Conservation (phyloP, 92 coral and sea anemone genomes). For the Heteractis magnifica region DNA sequence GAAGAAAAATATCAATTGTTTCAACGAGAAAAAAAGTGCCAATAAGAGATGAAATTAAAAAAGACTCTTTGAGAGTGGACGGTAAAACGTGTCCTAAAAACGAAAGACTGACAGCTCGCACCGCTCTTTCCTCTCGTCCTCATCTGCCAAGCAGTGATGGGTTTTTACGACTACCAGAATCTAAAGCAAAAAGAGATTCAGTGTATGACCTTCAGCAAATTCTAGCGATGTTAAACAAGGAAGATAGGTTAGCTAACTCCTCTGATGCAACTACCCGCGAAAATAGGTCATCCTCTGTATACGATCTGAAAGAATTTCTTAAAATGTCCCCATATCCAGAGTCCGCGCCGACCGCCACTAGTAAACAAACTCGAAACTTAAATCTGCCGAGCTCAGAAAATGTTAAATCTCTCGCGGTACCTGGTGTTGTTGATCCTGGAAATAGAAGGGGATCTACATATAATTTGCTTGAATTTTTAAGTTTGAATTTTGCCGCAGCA, state of each 20-base stretch:
- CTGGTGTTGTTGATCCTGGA: conserved; percentile 6
- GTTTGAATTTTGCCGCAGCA: conserved; percentile 29
- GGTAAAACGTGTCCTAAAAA: conserved; percentile 63
- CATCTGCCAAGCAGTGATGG: conserved; percentile 5
- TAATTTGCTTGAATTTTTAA: conserved; percentile 68
- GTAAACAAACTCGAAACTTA: not conserved
- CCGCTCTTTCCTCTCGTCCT: conserved; percentile 20
- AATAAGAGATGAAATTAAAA: conserved; percentile 16
- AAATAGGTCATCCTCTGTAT: conserved; percentile 50
- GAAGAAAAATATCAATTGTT: conserved; percentile 34
- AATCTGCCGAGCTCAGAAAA: not conserved
- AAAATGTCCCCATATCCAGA: conserved; percentile 17
- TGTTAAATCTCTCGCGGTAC: conserved; percentile 17
- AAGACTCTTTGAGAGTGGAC: conserved; percentile 41
- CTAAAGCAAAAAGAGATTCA: conserved; percentile 54
- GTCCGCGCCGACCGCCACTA: conserved; percentile 9
- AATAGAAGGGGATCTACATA: conserved; percentile 68
- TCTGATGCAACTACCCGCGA: not conserved
- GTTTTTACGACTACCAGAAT: conserved; percentile 5
- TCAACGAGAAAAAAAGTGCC: conserved; percentile 47
- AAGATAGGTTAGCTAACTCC: conserved; percentile 10
- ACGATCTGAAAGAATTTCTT: conserved; percentile 70
- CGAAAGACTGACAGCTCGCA: conserved; percentile 32
- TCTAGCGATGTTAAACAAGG: conserved; percentile 55
- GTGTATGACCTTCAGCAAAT: conserved; percentile 73